Evolutionary conservation across 2,888 invertebrate species (phyloP).

Genomic region (Tachina fera): DNA sequence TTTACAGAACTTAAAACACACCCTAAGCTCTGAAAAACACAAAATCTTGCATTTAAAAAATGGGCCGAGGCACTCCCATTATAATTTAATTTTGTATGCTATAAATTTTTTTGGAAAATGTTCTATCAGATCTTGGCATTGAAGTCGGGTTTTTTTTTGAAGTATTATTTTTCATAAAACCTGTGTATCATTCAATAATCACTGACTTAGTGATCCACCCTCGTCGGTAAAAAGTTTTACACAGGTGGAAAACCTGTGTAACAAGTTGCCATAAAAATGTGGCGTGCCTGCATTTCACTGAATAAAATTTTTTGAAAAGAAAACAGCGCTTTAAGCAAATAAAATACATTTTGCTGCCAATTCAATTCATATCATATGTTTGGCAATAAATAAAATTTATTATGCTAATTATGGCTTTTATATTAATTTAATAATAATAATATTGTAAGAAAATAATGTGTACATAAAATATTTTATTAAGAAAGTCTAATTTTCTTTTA

Average conservation of each 20-base stretch:
- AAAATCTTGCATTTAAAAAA: too few species aligned
- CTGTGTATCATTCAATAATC: too few species aligned
- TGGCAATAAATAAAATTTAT: conserved; percentile 24
- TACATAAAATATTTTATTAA: background rate
- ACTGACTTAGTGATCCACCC: too few species aligned
- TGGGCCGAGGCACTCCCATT: too few species aligned
- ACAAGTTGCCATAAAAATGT: background rate
- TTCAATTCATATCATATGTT: conserved; percentile 3
- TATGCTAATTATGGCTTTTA: conserved; percentile 8
- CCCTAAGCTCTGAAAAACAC: too few species aligned
- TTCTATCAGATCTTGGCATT: too few species aligned
- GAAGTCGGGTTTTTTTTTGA: too few species aligned
- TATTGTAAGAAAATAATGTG: conserved; percentile 1
- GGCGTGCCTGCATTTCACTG: background rate
- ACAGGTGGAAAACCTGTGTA: too few species aligned
- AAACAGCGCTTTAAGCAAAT: background rate
- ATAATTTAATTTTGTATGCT: too few species aligned
- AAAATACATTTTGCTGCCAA: background rate
- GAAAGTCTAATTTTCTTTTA: background rate
- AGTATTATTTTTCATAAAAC: too few species aligned
- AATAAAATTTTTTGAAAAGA: background rate
- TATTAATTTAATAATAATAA: background rate
- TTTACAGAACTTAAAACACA: too few species aligned
- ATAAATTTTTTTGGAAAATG: too few species aligned
- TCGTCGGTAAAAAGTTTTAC: background rate